Conservation (phyloP, 2,888 invertebrate genomes). For the Lithophane socia region DNA sequence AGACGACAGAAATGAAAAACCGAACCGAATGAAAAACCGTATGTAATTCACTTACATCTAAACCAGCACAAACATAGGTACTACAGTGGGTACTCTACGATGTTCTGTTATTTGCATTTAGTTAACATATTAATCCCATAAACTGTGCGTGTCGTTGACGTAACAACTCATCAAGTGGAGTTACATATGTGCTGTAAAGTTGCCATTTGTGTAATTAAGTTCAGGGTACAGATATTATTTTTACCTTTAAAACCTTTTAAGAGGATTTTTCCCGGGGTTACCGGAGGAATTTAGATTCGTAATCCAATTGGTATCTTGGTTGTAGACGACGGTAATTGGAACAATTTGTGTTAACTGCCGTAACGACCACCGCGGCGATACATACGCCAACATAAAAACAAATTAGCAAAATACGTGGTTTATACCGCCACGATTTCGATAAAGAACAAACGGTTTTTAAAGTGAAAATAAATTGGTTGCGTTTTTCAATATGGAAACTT, state of each 20-base stretch:
- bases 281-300: conserved; percentile 75
- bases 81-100: conserved; percentile 32
- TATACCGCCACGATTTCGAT: conserved; percentile 49
- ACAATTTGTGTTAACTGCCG: conserved; percentile 81
- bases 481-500: conserved; percentile 42
- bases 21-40: conserved; percentile 24
- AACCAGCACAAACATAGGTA: conserved; percentile 25
- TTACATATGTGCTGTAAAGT: conserved; percentile 59
- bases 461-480: conserved; percentile 40
- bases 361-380: conserved; percentile 73
- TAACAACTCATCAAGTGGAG: conserved; percentile 72
- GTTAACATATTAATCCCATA: conserved; percentile 85
- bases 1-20: conserved; percentile 10
- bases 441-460: conserved; percentile 50
- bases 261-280: conserved; percentile 66
- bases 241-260: conserved; percentile 44
- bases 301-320: conserved; percentile 80
- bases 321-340: conserved; percentile 77
- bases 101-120: conserved; percentile 81
- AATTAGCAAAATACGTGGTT: conserved; percentile 65
- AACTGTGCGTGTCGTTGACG: conserved; percentile 78
- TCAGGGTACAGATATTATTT: conserved; percentile 41
- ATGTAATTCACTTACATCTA: conserved; percentile 24
- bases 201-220: conserved; percentile 62
- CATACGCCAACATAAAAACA: conserved; percentile 64